Evolutionary conservation across 1,140 invertebrate species (phyloP), one percentile per base, ranked within the genome.

Genomic region (Dryas iulia): DNA sequence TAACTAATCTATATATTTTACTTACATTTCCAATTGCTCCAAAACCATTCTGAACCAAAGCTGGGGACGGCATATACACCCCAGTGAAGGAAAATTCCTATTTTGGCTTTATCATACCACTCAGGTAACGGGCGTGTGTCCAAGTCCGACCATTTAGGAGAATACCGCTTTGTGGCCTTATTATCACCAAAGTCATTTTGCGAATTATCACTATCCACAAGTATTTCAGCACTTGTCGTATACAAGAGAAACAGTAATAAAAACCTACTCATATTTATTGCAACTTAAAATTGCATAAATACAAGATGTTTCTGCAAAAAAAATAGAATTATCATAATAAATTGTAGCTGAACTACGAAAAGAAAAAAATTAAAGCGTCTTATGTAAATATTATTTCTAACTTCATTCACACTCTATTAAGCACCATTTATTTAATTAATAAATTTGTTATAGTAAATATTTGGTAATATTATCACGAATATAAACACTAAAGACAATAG

Each of bases 61-160:
- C 96, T 95, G 0, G 97, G 98, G 0, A 98, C 98, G 0, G 96
- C 96, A 79, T 96, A 99, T 0, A 99, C 95, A 2, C 98, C 98
- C 96, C 97, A 99, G 78, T 99, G 98, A 39, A 98, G 92, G 81
- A 98, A 98, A 68, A 98, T 98, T 14, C 98, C 98, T 72, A 99
- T 93, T 92, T 98, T 98, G 0, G 94, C 95, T 59, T 97, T 92
- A 79, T 98, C 97, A 79, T 96, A 99, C 98, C 98, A 99, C 8
- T 76, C 14, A 0, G 98, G 98, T 52, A 98, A 77, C 0, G 96
- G 96, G 56, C 98, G 92, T 8, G 90, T 93, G 81, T 99, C 98
- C 68, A 99, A 86, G 81, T 97, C 97, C 0, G 94, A 87, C 98
- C 98, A 99, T 33, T 93, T 94, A 4, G 96, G 94, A 58, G 64